Evolutionary conservation across 2,113 vertebrate genomes (phyloP), one percentile per base, ranked within the genome.

Genomic region (Hippocampus abdominalis): DNA sequence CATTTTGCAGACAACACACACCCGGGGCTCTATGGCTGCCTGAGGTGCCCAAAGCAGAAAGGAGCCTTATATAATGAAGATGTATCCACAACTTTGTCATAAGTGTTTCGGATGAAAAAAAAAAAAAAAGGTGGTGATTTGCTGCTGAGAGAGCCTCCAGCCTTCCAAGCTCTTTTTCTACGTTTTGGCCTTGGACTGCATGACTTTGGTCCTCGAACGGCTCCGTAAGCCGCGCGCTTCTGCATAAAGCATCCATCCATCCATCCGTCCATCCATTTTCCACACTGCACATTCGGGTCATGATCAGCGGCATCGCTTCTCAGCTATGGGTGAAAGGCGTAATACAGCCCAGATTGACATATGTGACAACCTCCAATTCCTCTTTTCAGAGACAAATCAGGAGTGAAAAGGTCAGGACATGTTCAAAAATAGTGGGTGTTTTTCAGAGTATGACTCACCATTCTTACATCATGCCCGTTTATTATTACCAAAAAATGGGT

Each of bases 1-100:
- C 64, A 77, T 77, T 79, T 75, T 81, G 71, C 25, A 76, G 79
- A 84, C 68, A 70, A 82, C 72, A 82, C 66, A 81, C 64, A 72
- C 54, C 78, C 51, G 0, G 12, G 66, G 67, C 75, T 20, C 65
- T 7, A 21, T 66, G 39, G 68, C 9, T 4, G 29, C 9, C 66
- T 68, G 69, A 74, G 69, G 46, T 51, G 76, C 70, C 53, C 20
- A 27, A 59, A 40, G 63, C 63, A 27, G 8, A 46, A 46, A 53
- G 68, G 60, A 48, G 29, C 56, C 51, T 73, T 80, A 9, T 48
- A 36, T n/a, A 27, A 49, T 61, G 27, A 71, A 68, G 71, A 65
- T 1, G 32, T 6, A 46, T 4, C 39, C 39, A 40, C 63, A 64
- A 46, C n/a, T 46, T 46, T 42, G 15, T 46, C 40, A 42, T 40